A percentile compares a stretch with the other conserved stretches of the same genome.
Evolutionary conservation across 2,797 vertebrate genomes (phyloP).

Genomic region (Catharus ustulatus): DNA sequence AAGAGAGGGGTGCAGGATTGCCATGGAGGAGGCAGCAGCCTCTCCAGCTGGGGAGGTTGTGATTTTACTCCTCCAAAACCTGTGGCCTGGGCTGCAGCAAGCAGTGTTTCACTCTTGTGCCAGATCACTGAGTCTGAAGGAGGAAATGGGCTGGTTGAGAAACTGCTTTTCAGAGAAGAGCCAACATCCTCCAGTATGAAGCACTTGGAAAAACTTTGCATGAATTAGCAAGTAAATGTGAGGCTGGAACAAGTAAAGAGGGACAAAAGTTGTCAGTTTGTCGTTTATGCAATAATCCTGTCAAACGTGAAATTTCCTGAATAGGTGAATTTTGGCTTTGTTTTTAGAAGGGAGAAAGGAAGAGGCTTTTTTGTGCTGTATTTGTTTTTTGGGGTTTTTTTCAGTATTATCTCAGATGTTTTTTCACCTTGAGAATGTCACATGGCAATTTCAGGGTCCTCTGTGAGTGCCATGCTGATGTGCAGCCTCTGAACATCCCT

Average conservation of each 20-base stretch:
- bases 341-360: neutral
- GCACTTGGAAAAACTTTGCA: constrained; percentile 54
- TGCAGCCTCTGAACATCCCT: neutral
- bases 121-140: neutral
- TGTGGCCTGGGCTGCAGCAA: neutral
- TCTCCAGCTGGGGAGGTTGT: neutral
- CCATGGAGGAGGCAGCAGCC: neutral
- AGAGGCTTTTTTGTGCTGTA: neutral
- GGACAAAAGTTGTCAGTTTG: constrained; percentile 52
- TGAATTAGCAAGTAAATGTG: constrained; percentile 64
- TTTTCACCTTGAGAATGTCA: neutral
- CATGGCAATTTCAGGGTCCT: neutral
- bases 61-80: neutral
- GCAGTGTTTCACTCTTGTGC: neutral
- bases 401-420: neutral
- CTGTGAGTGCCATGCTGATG: neutral
- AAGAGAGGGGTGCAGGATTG: neutral
- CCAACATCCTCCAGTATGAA: constrained; percentile 22
- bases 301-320: neutral
- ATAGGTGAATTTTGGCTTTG: constrained; percentile 34
- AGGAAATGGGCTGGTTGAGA: constrained; percentile 37
- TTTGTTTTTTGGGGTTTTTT: neutral
- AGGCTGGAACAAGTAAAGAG: constrained; percentile 48
- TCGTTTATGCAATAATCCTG: constrained; percentile 28
- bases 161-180: constrained; percentile 20